Conservation (phyloP, 2,888 invertebrate species). For the Liposcelis brunnea region DNA sequence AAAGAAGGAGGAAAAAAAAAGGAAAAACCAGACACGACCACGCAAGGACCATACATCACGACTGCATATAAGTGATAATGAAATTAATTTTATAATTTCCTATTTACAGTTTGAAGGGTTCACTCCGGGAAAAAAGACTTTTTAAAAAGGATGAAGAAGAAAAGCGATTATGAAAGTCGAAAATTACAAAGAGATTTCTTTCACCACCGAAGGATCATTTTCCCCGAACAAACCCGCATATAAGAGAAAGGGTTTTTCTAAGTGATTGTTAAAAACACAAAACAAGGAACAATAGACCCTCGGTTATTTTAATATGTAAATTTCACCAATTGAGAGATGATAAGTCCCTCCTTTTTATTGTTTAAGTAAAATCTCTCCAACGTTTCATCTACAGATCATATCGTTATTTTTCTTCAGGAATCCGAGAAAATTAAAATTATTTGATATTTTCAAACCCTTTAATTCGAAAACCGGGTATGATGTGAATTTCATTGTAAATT, state of each 20-base stretch:
- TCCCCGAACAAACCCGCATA: not conserved
- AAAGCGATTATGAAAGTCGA: too few relatives aligned
- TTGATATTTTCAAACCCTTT: not conserved
- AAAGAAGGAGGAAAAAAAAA: too few relatives aligned
- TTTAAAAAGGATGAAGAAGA: too few relatives aligned
- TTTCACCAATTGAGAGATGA: constrained; percentile 2
- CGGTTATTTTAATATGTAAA: constrained; percentile 5
- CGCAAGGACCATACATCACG: too few relatives aligned
- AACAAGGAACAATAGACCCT: constrained; percentile 3
- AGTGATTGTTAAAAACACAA: constrained; percentile 6
- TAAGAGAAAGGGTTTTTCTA: constrained; percentile 1
- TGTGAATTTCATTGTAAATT: too few relatives aligned
- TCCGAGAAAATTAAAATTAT: constrained; percentile 4
- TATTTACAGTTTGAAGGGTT: too few relatives aligned
- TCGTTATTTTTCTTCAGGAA: constrained; percentile 3
- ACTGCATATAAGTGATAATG: too few relatives aligned
- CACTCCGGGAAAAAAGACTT: too few relatives aligned
- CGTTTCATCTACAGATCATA: not conserved
- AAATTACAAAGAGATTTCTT: too few relatives aligned
- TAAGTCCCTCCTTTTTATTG: constrained; percentile 4
- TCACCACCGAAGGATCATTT: too few relatives aligned
- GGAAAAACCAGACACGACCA: too few relatives aligned
- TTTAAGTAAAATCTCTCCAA: not conserved
- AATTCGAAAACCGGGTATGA: not conserved
- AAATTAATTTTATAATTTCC: too few relatives aligned